Base-by-base conservation (phyloP, 2,113 vertebrate genomes). In the Oncorhynchus tshawytscha region DNA sequence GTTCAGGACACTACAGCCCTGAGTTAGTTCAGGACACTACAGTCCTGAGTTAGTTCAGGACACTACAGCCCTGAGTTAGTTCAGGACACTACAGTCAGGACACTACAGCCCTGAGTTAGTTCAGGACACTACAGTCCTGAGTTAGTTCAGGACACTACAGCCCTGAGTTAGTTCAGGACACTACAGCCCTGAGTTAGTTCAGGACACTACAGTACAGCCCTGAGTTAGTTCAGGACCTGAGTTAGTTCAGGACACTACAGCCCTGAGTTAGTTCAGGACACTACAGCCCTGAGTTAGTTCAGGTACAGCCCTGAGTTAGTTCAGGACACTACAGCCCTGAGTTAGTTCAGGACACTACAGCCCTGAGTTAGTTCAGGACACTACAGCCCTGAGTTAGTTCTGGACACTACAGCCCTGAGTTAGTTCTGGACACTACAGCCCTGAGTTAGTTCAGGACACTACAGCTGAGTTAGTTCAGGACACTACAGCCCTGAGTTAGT, bases 131-230 rank as follows among this genome's bases (percentile, higher is more conserved):
- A 0, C 67, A 71, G 71, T 54, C 72, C 72, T 3, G 20, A 59
- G 66, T 64, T 16, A 59, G 71, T 64, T 16, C 24, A 78, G 64
- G 72, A 70, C 3, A 12, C 54, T 31, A 34, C 18, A 76, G 78
- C 27, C 27, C 27, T 29, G 27, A 51, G 66, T 64, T 20, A 59
- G 71, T 64, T 16, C 24, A 78, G 64, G 72, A 70, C 2, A 12
- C 54, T 31, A 34, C 18, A 76, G 78, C 29, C 29, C 29, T 29
- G 29, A 29, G 29, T 29, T 29, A 29, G 29, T 29, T 78, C 77
- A 67, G 69, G 4, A 29, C 29, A 29, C 29, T 29, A 29, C 29
- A 29, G 29, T 4, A 34, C 18, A 76, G 78, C 29, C 29, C 29
- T 29, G 29, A 29, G 29, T 29, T 29, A 29, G 29, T 29, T 78